Conservation (phyloP, 1,140 invertebrate species). For the Lucilia sericata region DNA sequence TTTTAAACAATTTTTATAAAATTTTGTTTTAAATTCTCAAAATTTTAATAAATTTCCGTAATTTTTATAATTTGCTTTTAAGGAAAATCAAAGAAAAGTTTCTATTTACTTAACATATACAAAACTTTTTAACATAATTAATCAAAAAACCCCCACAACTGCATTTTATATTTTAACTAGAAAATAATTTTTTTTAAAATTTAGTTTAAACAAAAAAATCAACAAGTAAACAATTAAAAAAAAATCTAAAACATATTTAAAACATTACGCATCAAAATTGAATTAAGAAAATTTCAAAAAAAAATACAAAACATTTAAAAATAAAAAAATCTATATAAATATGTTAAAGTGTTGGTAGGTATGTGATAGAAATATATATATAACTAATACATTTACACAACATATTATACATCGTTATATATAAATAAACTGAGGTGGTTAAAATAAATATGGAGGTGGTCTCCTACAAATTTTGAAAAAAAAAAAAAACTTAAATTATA, state of each 20-base stretch:
- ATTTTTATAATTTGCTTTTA: too few species aligned
- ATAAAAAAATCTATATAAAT: not conserved
- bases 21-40: too few species aligned
- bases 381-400: not conserved
- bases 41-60: too few species aligned
- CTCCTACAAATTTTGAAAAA: not conserved
- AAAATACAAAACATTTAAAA: not conserved
- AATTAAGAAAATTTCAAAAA: not conserved
- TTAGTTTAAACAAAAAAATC: not conserved
- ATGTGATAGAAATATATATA: not conserved
- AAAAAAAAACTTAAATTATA: not conserved
- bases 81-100: too few species aligned
- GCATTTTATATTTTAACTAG: too few species aligned
- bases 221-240: not conserved
- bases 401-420: not conserved
- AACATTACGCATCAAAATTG: conserved; percentile 4
- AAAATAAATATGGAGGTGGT: not conserved
- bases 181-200: not conserved
- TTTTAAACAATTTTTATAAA: too few species aligned
- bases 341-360: not conserved
- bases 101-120: too few species aligned
- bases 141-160: too few species aligned
- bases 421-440: conserved; percentile 17
- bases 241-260: not conserved
- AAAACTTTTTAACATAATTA: too few species aligned